phyloP scores from a whole-genome alignment of 2,888 invertebrate species.

The Neoitamus cyanurus region DNA sequence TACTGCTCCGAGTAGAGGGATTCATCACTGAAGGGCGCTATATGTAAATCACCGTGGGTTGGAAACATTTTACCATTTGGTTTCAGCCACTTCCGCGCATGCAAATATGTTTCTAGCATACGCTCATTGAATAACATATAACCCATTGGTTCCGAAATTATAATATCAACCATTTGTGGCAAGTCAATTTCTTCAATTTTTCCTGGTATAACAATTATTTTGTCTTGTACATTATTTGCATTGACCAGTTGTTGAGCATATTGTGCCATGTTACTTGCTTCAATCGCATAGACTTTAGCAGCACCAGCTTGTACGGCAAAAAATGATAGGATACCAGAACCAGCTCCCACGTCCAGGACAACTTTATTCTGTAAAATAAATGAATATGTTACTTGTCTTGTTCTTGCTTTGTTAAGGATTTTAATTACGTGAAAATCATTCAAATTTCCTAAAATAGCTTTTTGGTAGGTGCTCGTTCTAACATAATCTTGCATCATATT shows the following conservation, averaged over 20 bases:
- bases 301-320: slow-evolving; percentile 99
- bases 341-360: slow-evolving; percentile 97
- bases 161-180: slow-evolving; percentile 95
- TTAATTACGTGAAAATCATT: slow-evolving; percentile 80
- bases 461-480: slow-evolving; percentile 97
- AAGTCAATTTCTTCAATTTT: slow-evolving; percentile 98
- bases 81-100: slow-evolving; percentile 97
- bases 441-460: slow-evolving; percentile 93
- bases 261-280: slow-evolving; percentile 98
- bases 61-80: slow-evolving; percentile 97
- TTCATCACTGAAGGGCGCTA: slow-evolving; percentile 98
- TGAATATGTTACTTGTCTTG: not conserved
- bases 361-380: slow-evolving; percentile 77
- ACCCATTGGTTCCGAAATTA: slow-evolving; percentile 99
- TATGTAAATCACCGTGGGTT: slow-evolving; percentile 93
- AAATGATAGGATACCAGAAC: slow-evolving; percentile 97
- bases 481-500: slow-evolving; percentile 99
- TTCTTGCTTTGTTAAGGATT: not conserved
- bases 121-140: slow-evolving; percentile 99
- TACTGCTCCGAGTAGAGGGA: slow-evolving; percentile 97
- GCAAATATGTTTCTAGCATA: slow-evolving; percentile 98
- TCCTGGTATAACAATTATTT: slow-evolving; percentile 92
- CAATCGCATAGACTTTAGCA: slow-evolving; percentile 96
- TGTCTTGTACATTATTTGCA: slow-evolving; percentile 88
- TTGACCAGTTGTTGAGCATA: slow-evolving; percentile 92